phyloP scores from a whole-genome alignment of 2,888 invertebrate genomes.

The Apotomis betuletana region DNA sequence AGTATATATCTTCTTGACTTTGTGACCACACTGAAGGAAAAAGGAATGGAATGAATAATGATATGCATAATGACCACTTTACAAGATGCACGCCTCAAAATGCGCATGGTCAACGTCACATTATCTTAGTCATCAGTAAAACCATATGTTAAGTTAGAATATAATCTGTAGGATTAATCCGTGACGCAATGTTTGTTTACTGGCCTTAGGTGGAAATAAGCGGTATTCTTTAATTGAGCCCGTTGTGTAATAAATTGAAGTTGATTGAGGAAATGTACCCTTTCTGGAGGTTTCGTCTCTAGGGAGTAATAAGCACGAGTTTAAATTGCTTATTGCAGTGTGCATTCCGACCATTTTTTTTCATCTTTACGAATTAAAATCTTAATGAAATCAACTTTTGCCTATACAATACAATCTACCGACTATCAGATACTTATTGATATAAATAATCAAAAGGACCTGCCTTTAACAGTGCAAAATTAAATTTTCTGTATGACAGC shows the following conservation, averaged over 20 bases:
- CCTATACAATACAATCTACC: too few species aligned
- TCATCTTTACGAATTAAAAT: too few species aligned
- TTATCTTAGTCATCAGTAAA: slow-evolving; percentile 28
- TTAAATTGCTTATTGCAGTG: neutral
- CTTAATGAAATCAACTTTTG: too few species aligned
- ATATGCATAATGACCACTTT: too few species aligned
- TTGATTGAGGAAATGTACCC: slow-evolving; percentile 22
- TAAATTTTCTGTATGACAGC: too few species aligned
- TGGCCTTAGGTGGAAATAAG: slow-evolving; percentile 31
- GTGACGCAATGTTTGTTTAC: slow-evolving; percentile 32
- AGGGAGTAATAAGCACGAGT: neutral
- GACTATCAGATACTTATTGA: too few species aligned
- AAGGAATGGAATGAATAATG: too few species aligned
- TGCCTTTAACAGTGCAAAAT: too few species aligned
- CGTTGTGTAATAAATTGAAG: slow-evolving; percentile 12
- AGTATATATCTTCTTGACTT: too few species aligned
- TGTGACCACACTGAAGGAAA: too few species aligned
- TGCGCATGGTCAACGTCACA: slow-evolving; percentile 1
- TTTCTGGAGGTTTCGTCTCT: slow-evolving; percentile 3
- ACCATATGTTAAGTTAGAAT: slow-evolving; percentile 2
- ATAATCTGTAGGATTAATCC: slow-evolving; percentile 27
- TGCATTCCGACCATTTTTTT: neutral
- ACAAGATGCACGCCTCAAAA: slow-evolving; percentile 1
- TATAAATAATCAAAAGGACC: too few species aligned
- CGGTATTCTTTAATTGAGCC: slow-evolving; percentile 30